These are phyloP conservation scores for Hydrocynus forskahlii DNA, from an alignment of 2,797 vertebrate species.

Conservation along the genomic window DNA sequence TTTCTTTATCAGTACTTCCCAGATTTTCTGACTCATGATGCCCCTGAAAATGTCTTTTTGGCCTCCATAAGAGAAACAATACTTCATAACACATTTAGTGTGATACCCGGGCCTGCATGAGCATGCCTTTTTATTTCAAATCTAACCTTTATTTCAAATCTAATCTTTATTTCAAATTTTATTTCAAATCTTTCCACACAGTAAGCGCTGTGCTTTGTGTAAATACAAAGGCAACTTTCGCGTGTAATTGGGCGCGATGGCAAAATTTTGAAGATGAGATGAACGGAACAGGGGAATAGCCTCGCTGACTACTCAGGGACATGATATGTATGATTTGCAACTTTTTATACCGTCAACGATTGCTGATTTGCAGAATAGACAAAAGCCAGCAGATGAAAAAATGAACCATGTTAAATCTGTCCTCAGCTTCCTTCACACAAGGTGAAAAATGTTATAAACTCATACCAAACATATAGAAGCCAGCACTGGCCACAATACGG, in stretches of 20 bases:
- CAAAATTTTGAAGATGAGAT: slow-evolving; percentile 47
- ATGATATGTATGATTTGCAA: not conserved
- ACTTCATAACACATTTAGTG: no score
- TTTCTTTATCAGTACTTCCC: not conserved
- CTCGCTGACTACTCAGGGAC: slow-evolving; percentile 22
- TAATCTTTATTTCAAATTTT: no score
- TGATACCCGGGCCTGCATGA: no score
- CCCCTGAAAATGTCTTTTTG: no score
- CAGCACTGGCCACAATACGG: not conserved
- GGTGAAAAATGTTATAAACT: not conserved
- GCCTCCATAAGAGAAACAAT: no score
- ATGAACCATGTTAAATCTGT: not conserved
- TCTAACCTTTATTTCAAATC: no score
- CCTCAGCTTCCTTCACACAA: not conserved
- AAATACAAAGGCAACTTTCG: slow-evolving; percentile 41
- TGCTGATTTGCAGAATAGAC: not conserved
- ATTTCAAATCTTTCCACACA: no score
- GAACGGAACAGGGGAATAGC: slow-evolving; percentile 10
- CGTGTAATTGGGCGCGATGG: slow-evolving; percentile 41
- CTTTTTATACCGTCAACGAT: slow-evolving; percentile 32
- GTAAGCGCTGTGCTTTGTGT: slow-evolving; percentile 17
- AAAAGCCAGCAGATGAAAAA: slow-evolving; percentile 6
- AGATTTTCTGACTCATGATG: not conserved
- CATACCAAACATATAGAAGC: not conserved
- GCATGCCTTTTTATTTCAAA: no score